phyloP scores from a whole-genome alignment of 2,888 invertebrate species.

The Perithous albicinctus region DNA sequence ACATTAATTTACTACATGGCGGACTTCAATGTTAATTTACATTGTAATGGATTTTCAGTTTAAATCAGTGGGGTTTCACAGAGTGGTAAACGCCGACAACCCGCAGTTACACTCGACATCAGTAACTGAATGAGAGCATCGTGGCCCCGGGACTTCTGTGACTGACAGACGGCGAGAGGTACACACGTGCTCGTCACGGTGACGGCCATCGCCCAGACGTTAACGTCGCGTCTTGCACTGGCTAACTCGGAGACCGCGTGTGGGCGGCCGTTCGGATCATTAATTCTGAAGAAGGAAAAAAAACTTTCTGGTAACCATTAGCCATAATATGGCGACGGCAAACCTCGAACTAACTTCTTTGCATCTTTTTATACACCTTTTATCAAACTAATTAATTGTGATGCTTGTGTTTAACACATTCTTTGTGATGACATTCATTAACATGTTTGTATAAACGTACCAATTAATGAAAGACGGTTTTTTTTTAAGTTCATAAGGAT shows the following conservation, averaged over 20 bases:
- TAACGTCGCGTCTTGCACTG: constrained; percentile 75
- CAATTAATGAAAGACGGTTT: too few species aligned
- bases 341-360: constrained; percentile 44
- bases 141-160: constrained; percentile 72
- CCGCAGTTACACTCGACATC: constrained; percentile 64
- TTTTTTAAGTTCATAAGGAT: too few species aligned
- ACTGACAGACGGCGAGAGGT: constrained; percentile 81
- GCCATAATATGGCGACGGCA: constrained; percentile 67
- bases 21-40: constrained; percentile 32
- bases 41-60: constrained; percentile 43
- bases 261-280: constrained; percentile 83
- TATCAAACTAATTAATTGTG: constrained; percentile 35
- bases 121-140: constrained; percentile 70
- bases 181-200: constrained; percentile 84
- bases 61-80: neutral
- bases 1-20: neutral
- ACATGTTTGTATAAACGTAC: too few species aligned
- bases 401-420: constrained; percentile 11
- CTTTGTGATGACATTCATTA: neutral
- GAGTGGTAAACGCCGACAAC: constrained; percentile 27
- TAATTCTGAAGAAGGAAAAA: constrained; percentile 77
- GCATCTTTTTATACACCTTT: constrained; percentile 22
- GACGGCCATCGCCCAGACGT: constrained; percentile 83
- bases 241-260: constrained; percentile 74
- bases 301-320: constrained; percentile 67